phyloP scores from a whole-genome alignment of 2,113 vertebrate genomes.

The Anseranas semipalmata region DNA sequence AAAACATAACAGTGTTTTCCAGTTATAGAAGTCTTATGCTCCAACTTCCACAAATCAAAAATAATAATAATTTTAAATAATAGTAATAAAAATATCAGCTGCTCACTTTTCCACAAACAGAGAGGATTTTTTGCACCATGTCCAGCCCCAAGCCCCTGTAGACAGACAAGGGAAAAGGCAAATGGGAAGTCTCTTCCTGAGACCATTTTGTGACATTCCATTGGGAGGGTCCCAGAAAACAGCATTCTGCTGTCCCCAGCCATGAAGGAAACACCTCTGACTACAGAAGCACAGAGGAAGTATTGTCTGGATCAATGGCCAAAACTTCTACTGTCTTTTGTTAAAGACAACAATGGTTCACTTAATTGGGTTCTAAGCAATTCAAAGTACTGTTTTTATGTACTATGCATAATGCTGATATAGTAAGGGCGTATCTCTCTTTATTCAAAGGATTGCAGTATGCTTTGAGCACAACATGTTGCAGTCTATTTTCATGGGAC shows the following conservation, averaged over 20 bases:
- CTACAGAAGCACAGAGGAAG: neutral
- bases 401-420: neutral
- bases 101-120: neutral
- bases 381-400: neutral
- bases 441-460: neutral
- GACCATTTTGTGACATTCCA: neutral
- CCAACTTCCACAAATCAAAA: neutral
- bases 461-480: rapidly evolving
- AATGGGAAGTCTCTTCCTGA: rapidly evolving
- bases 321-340: neutral
- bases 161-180: neutral
- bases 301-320: neutral
- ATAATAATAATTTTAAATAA: neutral
- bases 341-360: neutral
- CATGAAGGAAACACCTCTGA: neutral
- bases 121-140: neutral
- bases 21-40: neutral
- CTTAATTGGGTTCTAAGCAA: neutral
- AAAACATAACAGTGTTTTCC: neutral
- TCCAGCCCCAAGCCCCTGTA: neutral
- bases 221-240: neutral
- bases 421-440: neutral
- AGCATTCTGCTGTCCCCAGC: neutral
- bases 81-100: neutral
- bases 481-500: neutral